Base-by-base conservation (phyloP, 1,140 invertebrate species). In the Sinella curviseta region DNA sequence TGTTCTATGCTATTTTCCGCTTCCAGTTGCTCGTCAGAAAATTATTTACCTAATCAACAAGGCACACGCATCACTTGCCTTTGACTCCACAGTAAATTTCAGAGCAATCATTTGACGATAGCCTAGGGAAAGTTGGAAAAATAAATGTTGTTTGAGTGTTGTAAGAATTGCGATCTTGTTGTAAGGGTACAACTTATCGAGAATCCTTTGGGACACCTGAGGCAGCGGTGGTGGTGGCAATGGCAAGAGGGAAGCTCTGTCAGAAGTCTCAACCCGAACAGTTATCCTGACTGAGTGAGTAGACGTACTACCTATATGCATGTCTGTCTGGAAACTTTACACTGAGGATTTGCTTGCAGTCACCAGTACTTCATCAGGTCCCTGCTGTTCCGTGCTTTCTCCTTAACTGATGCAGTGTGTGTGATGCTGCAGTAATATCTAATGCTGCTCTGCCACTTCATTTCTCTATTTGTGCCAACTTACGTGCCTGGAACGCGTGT, bases 31-130 rank as follows among this genome's bases (percentile, higher is more conserved):
- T 33, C 31, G 65, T 70, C 31, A n/a, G 65, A 33, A 3, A 70
- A 31, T 70, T 70, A 33, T 70, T 70, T 70, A 70, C 65, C 31
- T 70, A 31, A 70, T 70, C 65, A 70, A 24, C 65, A 70, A 30
- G 31, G 65, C 65, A 70, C 65, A n/a, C 31, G 26, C 12, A 30
- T 3, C 65, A 14, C 24, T 8, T 4, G 3, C 24, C 24, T n/a
- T 17, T 12, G 3, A 8, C 24, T 26, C 57, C 24, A n/a, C 57
- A 17, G 12, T 12, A n/a, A 60, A 12, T 8, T 48, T 48, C 39
- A 8, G 39, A 60, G 57, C 57, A 60, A 60, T 60, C 65, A 70
- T 30, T 70, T 70, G 31, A 33, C 31, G 28, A 33, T 33, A 14
- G 31, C 31, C 65, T 70, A 33, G 55, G 55, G 55, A 60, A 60